Evolutionary conservation across 1,140 invertebrate species (phyloP).

Genomic region (Lepidurus packardi): DNA sequence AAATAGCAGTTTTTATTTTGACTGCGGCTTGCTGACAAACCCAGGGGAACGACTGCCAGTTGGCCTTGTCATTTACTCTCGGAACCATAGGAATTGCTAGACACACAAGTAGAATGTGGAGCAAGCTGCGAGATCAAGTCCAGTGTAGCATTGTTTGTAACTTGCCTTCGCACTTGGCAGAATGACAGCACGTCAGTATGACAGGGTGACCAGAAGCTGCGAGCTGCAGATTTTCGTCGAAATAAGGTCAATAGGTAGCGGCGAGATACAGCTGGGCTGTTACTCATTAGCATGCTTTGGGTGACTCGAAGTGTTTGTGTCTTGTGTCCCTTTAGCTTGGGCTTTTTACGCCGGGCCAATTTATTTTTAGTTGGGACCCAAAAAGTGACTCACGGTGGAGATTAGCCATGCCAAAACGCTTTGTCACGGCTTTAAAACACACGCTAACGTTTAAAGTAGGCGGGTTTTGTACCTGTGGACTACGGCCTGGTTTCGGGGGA

Average conservation of each 20-base stretch:
- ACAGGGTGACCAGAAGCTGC: background rate
- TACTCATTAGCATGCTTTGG: conserved; percentile 4
- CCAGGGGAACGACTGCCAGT: background rate
- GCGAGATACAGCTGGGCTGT: background rate
- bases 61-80: conserved; percentile 1
- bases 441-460: background rate
- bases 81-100: background rate
- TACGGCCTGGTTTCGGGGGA: background rate
- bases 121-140: background rate
- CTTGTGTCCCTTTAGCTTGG: background rate
- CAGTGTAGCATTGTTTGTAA: background rate
- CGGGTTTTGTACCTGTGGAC: background rate
- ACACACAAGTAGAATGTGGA: background rate
- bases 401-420: background rate
- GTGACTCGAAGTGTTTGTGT: background rate
- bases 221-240: background rate
- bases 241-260: background rate
- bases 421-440: background rate
- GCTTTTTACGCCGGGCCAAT: background rate
- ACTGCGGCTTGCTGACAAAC: background rate
- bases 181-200: background rate
- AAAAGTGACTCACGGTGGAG: background rate
- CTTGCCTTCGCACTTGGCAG: conserved; percentile 5
- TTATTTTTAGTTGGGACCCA: background rate
- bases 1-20: background rate